A percentile compares a stretch with the other conserved stretches of the same genome.
Conservation (phyloP, 2,797 vertebrate species). For the Salarias fasciatus region DNA sequence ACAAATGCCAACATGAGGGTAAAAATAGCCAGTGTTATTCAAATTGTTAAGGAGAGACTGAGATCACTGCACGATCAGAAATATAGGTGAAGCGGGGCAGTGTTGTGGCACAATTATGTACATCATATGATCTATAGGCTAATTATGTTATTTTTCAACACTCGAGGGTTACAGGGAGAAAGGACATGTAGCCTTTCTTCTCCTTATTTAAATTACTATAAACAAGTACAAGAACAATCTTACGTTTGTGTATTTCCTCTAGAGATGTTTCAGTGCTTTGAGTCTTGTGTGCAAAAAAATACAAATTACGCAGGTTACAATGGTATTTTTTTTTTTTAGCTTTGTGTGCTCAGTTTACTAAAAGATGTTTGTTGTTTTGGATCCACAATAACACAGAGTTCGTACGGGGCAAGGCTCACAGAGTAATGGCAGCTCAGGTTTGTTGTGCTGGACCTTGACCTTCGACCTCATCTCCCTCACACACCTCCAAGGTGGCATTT, state of each 20-base stretch:
- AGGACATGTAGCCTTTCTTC: not conserved
- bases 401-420: conserved; percentile 2
- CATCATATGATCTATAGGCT: not conserved
- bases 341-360: not conserved
- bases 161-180: no score
- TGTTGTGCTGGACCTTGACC: conserved; percentile 20
- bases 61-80: conserved; percentile 2
- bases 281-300: not conserved
- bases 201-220: not conserved
- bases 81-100: not conserved
- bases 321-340: not conserved
- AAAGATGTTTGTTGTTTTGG: conserved; percentile 1
- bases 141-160: no score
- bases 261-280: not conserved
- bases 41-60: conserved; percentile 19
- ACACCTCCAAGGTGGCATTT: conserved; percentile 27
- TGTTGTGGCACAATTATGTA: not conserved
- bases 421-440: not conserved
- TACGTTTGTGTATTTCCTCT: not conserved
- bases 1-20: conserved; percentile 35
- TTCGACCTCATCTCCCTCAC: conserved; percentile 2
- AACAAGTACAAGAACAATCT: not conserved
- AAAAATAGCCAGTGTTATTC: conserved; percentile 26
- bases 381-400: not conserved
- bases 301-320: not conserved